Conservation (phyloP, 2,797 vertebrate species). For the Sebastes itinus region DNA sequence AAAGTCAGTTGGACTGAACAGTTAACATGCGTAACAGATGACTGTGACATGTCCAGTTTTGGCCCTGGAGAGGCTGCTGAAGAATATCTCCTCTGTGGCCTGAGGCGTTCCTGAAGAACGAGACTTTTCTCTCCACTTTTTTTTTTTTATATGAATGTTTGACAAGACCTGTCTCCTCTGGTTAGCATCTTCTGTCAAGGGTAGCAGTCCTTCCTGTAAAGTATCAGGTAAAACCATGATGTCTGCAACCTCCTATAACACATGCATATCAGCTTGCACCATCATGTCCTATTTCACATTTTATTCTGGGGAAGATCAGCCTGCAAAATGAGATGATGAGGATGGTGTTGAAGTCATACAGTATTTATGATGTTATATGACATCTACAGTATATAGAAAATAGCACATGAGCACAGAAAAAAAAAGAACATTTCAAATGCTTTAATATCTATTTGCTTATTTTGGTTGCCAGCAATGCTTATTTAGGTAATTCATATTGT, state of each 20-base stretch:
- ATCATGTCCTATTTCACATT: conserved; percentile 14
- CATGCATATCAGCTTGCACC: conserved; percentile 16
- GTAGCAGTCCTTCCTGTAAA: conserved; percentile 8
- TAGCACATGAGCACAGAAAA: neutral
- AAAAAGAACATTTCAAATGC: neutral
- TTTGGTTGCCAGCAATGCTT: too few species aligned
- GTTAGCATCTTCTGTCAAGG: conserved; percentile 37
- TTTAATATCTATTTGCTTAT: neutral
- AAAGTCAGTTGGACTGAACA: neutral
- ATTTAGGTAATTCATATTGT: neutral
- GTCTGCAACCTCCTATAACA: conserved; percentile 19
- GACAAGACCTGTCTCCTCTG: conserved; percentile 50
- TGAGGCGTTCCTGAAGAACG: conserved; percentile 30
- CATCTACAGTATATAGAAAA: neutral
- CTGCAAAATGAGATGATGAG: neutral
- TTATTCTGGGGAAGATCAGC: neutral
- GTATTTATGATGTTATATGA: neutral
- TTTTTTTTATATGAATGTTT: conserved; percentile 37
- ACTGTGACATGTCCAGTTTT: conserved; percentile 17
- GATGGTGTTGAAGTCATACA: neutral
- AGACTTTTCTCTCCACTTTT: conserved; percentile 45
- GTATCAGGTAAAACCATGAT: conserved; percentile 36
- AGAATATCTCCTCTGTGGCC: conserved; percentile 10
- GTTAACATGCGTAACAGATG: neutral
- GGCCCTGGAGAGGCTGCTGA: conserved; percentile 9